Evolutionary conservation across 2,888 invertebrate species (phyloP), one percentile per base, ranked within the genome.

Genomic region (Rhogogaster chlorosoma): DNA sequence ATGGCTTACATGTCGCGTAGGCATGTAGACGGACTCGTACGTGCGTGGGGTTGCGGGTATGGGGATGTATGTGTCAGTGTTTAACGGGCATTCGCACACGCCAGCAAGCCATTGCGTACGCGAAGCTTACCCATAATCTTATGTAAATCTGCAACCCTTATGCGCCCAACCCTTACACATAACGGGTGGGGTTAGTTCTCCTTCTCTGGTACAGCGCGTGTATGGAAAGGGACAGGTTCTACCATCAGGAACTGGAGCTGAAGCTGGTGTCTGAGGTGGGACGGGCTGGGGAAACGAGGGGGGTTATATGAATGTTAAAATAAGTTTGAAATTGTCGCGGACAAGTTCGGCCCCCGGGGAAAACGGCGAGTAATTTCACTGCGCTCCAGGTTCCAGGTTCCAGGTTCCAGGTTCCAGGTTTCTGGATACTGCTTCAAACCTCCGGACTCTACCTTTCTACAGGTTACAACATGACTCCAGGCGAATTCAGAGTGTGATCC

Each of bases 311-410:
- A 93, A 93, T 93, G 93, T 93, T 93, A 92, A 93, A 93, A 93
- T 93, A 93, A 93, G 93, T 93, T 93, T 93, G 93, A 93, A 93
- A 93, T 93, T 93, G 93, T 93, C 93, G 93, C 93, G 92, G 93
- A 93, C 93, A 93, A 93, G 92, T 93, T 93, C 90, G 88, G 90
- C 90, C 93, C 91, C 92, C 84, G 86, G 93, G 92, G 93, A 92
- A 88, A 88, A 91, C 90, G 91, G 90, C 92, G 92, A 92, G 93
- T 93, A 93, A 93, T 93, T 93, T 92, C 91, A 91, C 91, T 89
- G 90, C 92, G 90, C 90, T 90, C 90, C 90, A 91, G 92, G 91
- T 92, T 93, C 91, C 91, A 61, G 61, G 61, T 15, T n/a, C 61
- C 61, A 38, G 92, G 91, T 91, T 93, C 91, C 91, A 42, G 83